These are phyloP conservation scores for Siderastrea radians DNA, from an alignment of 92 coral and sea anemone genomes.

Conservation along the genomic window DNA sequence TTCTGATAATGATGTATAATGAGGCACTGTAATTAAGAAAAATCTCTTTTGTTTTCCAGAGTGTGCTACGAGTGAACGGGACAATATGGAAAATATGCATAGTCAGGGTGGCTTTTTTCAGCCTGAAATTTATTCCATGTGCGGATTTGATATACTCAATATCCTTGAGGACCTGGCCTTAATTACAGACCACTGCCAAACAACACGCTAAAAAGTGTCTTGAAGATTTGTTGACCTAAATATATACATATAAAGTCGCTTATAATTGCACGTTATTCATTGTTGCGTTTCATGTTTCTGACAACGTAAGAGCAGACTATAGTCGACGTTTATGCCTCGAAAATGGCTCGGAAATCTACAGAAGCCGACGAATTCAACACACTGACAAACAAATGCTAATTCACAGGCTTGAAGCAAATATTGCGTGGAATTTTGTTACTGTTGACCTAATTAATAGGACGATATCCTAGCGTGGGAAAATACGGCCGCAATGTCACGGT, in stretches of 20 bases:
- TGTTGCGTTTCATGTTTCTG: conserved; percentile 25
- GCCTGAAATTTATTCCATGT: conserved; percentile 51
- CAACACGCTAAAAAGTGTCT: conserved; percentile 11
- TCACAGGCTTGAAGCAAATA: conserved; percentile 23
- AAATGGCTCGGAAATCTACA: conserved; percentile 30
- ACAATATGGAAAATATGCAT: conserved; percentile 9
- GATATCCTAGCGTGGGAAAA: conserved; percentile 54
- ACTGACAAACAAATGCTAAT: conserved; percentile 10
- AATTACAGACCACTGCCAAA: conserved; percentile 4
- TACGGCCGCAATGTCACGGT: conserved; percentile 40
- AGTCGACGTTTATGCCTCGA: neutral
- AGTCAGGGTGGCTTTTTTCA: conserved; percentile 45
- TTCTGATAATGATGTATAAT: conserved; percentile 25
- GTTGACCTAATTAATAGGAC: conserved; percentile 25
- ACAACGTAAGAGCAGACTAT: neutral
- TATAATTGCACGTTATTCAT: conserved; percentile 34
- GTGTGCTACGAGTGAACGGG: neutral
- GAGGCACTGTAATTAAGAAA: conserved; percentile 7
- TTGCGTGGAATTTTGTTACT: conserved; percentile 29
- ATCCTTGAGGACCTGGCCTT: conserved; percentile 12
- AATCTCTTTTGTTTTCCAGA: conserved; percentile 6
- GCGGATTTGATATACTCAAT: conserved; percentile 20
- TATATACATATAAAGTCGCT: neutral
- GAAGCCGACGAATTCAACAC: conserved; percentile 3
- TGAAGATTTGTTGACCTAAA: conserved; percentile 8